These are phyloP conservation scores for Eristalis intricaria DNA, from an alignment of 2,888 invertebrate species.

Conservation along the genomic window DNA sequence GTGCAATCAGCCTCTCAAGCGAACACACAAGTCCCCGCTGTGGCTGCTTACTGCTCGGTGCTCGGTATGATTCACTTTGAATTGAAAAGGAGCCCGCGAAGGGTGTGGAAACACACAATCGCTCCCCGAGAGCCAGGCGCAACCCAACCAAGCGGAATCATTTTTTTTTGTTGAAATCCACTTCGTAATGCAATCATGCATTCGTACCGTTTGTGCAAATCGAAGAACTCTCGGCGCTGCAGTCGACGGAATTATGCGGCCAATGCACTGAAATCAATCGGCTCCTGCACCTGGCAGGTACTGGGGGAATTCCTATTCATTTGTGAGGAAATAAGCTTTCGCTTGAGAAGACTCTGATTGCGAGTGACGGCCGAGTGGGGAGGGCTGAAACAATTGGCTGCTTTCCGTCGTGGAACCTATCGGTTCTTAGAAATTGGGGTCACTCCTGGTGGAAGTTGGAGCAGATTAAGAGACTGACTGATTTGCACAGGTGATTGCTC, in stretches of 20 bases:
- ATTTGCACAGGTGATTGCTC: no score
- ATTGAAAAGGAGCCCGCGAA: constrained; percentile 14
- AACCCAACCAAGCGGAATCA: constrained; percentile 45
- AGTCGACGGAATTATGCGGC: neutral
- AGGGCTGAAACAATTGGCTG: neutral
- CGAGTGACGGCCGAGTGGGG: neutral
- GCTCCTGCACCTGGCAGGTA: neutral
- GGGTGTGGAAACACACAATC: constrained; percentile 31
- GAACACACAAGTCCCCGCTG: constrained; percentile 16
- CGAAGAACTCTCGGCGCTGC: neutral
- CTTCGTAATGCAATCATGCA: constrained; percentile 48
- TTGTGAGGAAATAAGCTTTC: neutral
- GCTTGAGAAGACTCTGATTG: neutral
- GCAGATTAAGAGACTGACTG: no score
- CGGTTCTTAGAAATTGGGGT: no score
- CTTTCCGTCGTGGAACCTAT: no score
- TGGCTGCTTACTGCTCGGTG: neutral
- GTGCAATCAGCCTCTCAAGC: constrained; percentile 30
- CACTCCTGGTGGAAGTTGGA: no score
- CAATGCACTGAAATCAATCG: neutral
- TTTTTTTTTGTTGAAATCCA: constrained; percentile 3
- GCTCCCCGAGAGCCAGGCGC: constrained; percentile 8
- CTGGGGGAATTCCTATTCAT: neutral
- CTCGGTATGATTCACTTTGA: constrained; percentile 8
- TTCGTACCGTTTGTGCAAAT: neutral